Conservation (phyloP, 1,140 invertebrate genomes). For the Chrysomallon squamiferum region DNA sequence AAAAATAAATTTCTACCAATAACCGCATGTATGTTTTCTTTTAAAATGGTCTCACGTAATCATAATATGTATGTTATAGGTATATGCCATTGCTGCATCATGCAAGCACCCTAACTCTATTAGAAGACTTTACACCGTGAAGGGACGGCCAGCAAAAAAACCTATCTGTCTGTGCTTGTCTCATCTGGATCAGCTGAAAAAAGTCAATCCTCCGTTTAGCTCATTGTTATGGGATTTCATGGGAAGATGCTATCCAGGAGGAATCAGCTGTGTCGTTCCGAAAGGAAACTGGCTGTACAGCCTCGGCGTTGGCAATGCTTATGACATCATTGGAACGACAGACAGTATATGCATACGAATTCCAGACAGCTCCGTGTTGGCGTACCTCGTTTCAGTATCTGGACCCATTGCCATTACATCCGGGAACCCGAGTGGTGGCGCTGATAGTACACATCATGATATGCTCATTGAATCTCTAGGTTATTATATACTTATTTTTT, state of each 20-base stretch:
- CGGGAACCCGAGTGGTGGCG: conserved; percentile 39
- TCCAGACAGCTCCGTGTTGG: conserved; percentile 30
- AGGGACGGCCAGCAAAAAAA: conserved; percentile 37
- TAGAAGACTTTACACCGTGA: conserved; percentile 31
- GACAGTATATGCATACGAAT: conserved; percentile 35
- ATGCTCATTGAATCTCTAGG: conserved; percentile 34
- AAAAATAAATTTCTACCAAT: no score
- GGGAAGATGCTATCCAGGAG: conserved; percentile 35
- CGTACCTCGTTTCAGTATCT: conserved; percentile 26
- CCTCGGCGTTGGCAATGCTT: conserved; percentile 28
- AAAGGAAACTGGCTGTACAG: conserved; percentile 35
- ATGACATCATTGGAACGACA: conserved; percentile 27
- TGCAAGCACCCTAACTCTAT: conserved; percentile 31
- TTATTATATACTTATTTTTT: no score
- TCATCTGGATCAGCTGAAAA: conserved; percentile 26
- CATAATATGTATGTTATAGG: no score
- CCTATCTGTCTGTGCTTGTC: conserved; percentile 39
- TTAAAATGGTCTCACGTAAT: no score
- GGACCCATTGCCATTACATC: conserved; percentile 39
- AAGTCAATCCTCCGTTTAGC: conserved; percentile 30
- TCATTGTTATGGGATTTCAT: conserved; percentile 33
- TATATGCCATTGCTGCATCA: conserved; percentile 35
- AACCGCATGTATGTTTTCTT: no score
- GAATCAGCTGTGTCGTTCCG: conserved; percentile 38
- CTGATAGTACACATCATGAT: conserved; percentile 40